Evolutionary conservation across 2,113 vertebrate genomes (phyloP).

Genomic region (Drymodes brunneopygia): DNA sequence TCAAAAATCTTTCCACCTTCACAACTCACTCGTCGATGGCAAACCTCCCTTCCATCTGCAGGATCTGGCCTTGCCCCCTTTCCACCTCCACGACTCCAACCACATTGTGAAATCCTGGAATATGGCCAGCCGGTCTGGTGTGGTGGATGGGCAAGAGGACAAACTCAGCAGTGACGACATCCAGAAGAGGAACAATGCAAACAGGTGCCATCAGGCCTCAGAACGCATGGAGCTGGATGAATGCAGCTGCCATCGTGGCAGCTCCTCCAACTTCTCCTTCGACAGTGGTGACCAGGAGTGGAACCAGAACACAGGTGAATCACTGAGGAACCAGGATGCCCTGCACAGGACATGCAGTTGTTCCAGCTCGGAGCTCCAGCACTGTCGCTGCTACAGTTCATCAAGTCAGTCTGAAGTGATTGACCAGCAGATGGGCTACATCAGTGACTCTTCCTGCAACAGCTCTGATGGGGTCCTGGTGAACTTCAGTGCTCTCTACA

Average conservation of each 20-base stretch:
- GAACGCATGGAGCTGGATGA: constrained; percentile 78
- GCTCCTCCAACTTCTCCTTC: constrained; percentile 84
- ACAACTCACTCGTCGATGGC: constrained; percentile 67
- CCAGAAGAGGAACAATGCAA: constrained; percentile 32
- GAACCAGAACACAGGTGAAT: constrained; percentile 79
- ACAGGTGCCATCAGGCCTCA: constrained; percentile 26
- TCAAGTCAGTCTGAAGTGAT: constrained; percentile 79
- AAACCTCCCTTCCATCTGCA: constrained; percentile 80
- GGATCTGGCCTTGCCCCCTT: constrained; percentile 75
- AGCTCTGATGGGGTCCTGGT: constrained; percentile 92
- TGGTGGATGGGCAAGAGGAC: constrained; percentile 75
- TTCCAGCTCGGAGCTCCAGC: constrained; percentile 69
- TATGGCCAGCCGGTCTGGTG: constrained; percentile 50
- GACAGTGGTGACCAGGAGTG: constrained; percentile 86
- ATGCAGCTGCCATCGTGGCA: constrained; percentile 66
- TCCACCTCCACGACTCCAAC: constrained; percentile 74
- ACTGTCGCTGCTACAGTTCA: constrained; percentile 81
- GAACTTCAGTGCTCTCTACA: constrained; percentile 95
- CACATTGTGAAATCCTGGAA: constrained; percentile 71
- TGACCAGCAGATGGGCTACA: constrained; percentile 84
- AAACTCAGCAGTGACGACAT: constrained; percentile 38
- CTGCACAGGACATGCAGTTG: constrained; percentile 70
- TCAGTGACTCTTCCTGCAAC: constrained; percentile 95
- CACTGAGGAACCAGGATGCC: constrained; percentile 69
- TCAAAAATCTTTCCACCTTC: constrained; percentile 87